These are phyloP conservation scores for Drosophila ananassae DNA, from an alignment of 1,140 invertebrate species.

Conservation along the genomic window DNA sequence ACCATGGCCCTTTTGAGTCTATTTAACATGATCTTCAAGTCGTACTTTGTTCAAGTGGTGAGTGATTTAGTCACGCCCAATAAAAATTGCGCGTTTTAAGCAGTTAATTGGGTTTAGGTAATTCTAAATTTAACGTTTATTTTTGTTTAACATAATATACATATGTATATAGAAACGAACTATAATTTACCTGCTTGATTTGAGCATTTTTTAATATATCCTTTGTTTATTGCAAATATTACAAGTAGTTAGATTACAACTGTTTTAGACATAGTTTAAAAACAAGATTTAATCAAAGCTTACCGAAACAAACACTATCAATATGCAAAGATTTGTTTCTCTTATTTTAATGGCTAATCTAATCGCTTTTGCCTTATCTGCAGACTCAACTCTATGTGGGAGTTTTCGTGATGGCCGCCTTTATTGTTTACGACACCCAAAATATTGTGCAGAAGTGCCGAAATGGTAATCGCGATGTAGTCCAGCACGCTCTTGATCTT, in stretches of 20 bases:
- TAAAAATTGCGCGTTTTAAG: too few relatives aligned
- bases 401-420: conserved; percentile 95
- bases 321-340: not conserved
- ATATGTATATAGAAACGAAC: too few relatives aligned
- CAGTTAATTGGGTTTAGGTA: too few relatives aligned
- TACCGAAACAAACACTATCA: not conserved
- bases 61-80: conserved; percentile 55
- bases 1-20: conserved; percentile 91
- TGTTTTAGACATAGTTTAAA: too few relatives aligned
- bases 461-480: conserved; percentile 95
- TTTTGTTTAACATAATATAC: too few relatives aligned
- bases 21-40: conserved; percentile 94
- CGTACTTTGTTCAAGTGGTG: conserved; percentile 92
- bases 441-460: conserved; percentile 96
- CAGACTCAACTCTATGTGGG: conserved; percentile 94
- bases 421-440: conserved; percentile 98
- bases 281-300: too few relatives aligned
- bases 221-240: too few relatives aligned
- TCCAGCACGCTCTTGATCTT: conserved; percentile 94
- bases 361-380: conserved; percentile 1
- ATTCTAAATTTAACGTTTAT: too few relatives aligned
- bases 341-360: conserved; percentile 1
- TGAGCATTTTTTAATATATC: too few relatives aligned
- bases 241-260: too few relatives aligned
- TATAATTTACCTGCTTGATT: too few relatives aligned